Base-by-base conservation (phyloP, 2,888 invertebrate genomes). In the Oxytorus armatus region DNA sequence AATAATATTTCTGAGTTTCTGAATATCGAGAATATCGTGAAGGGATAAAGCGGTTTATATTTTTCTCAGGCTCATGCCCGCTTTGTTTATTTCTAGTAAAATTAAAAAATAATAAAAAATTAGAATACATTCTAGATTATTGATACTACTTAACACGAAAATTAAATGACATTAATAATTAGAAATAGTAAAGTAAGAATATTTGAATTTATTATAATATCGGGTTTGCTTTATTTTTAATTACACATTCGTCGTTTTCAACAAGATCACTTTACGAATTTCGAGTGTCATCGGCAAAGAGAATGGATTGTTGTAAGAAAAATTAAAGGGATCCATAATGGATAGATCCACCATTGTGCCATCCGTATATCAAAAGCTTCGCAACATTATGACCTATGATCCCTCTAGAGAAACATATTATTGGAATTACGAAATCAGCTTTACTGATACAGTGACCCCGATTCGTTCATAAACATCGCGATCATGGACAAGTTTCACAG, bases 341-440 rank as follows among this genome's bases (percentile, higher is more conserved):
- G 14, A 42, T 74, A 39, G 25, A 53, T 77, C 81, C 85, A 77
- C 53, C 66, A 81, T 82, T 87, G 85, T 5, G 55, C 59, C n/a
- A 33, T 33, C 66, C 53, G 59, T 39, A 18, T 82, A 78, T 78
- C 80, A 33, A 75, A 42, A 77, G 73, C 61, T 79, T 82, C 77
- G 61, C 47, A 79, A 82, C 44, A 82, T 74, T 49, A 25, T 25
- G 81, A 86, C 85, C 86, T 83, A 53, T 82, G 85, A 79, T 75
- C 73, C 80, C 51, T 55, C 33, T 25, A 23, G 29, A 81, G 82
- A 65, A 82, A 59, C 42, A 49, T 53, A 23, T 53, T 36, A 72
- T 39, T 57, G 51, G 23, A 33, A 36, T 65, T 75, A 66, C 11
- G 66, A 69, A 65, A 72, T 73, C 57, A 65, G 29, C n/a, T 21